Evolutionary conservation across 2,797 vertebrate species (phyloP).

Genomic region (Pitangus sulphuratus): DNA sequence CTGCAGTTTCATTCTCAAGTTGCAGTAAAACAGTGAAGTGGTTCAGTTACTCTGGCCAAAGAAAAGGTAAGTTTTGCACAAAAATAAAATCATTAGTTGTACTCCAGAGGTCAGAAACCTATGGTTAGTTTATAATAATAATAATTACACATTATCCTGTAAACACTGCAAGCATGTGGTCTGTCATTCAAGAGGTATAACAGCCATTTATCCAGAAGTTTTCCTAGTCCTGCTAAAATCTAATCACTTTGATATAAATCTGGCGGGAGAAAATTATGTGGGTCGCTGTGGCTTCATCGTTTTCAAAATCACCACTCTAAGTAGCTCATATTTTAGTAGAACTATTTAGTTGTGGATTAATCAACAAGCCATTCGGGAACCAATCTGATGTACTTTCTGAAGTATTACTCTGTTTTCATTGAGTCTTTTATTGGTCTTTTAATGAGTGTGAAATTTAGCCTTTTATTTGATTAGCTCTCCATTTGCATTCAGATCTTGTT

Average conservation of each 20-base stretch:
- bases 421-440: not conserved
- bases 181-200: slow-evolving; percentile 7
- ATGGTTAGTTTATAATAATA: not conserved
- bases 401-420: not conserved
- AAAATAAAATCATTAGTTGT: not conserved
- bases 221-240: not conserved
- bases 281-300: not conserved
- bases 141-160: not conserved
- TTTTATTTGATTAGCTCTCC: not conserved
- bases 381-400: not conserved
- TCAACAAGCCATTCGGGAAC: not conserved
- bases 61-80: not conserved
- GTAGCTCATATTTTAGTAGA: not conserved
- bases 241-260: not conserved
- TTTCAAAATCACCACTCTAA: slow-evolving; percentile 18
- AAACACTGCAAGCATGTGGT: not conserved
- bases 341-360: not conserved
- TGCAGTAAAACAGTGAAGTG: not conserved
- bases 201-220: not conserved
- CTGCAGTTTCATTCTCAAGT: not conserved
- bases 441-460: not conserved
- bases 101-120: not conserved
- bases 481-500: not conserved
- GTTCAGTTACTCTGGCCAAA: not conserved
- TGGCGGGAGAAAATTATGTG: not conserved